A percentile compares a stretch with the other conserved stretches of the same genome.
Conservation (phyloP, 2,888 invertebrate genomes). For the Pimpla rufipes region DNA sequence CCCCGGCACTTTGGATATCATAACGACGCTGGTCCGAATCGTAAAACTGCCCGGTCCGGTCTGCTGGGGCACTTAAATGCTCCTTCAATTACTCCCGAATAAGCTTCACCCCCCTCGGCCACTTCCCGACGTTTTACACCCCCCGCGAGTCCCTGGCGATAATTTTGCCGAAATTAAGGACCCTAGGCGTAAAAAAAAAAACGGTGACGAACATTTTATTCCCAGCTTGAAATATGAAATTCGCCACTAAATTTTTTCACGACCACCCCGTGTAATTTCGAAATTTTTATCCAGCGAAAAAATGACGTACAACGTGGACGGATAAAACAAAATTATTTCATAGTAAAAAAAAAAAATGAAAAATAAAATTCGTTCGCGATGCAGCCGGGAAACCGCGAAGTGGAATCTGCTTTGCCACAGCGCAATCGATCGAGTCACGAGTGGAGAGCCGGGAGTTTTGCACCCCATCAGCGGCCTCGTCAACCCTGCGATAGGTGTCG, state of each 20-base stretch:
- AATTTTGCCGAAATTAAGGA: conserved; percentile 11
- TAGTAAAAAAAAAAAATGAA: neutral
- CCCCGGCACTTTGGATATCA: conserved; percentile 32
- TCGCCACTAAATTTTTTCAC: neutral
- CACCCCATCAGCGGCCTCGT: conserved; percentile 62
- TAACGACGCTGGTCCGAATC: conserved; percentile 60
- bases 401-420: conserved; percentile 54
- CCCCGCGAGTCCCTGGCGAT: neutral
- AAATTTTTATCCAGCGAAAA: neutral
- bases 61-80: conserved; percentile 59
- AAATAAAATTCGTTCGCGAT: neutral
- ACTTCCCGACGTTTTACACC: conserved; percentile 38
- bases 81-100: conserved; percentile 32
- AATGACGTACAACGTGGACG: neutral
- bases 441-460: conserved; percentile 44
- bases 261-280: neutral
- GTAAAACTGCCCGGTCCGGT: conserved; percentile 60
- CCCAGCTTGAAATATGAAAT: neutral
- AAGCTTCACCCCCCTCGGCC: neutral
- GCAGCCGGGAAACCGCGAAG: neutral
- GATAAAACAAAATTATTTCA: neutral
- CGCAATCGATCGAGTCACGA: conserved; percentile 41
- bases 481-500: conserved; percentile 73
- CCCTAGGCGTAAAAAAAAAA: neutral
- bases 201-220: neutral